Percentiles rank a stretch among this genome's conserved stretches.
These are phyloP conservation scores for Arremon brunneinucha DNA, from an alignment of 2,797 vertebrate species.

Conservation along the genomic window DNA sequence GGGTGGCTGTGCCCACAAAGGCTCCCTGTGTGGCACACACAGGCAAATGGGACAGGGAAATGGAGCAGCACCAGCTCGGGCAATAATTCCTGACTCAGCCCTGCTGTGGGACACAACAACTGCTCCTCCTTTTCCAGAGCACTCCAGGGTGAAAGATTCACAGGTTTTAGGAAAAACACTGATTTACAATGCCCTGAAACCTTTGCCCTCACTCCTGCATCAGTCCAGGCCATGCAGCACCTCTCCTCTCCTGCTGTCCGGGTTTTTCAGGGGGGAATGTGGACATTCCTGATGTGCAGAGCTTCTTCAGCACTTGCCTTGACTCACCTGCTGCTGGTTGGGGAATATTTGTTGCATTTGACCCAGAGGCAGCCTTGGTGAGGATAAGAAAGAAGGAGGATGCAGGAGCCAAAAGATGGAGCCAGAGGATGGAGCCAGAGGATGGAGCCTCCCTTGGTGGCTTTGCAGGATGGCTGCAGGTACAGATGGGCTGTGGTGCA, in stretches of 20 bases:
- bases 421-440: not conserved
- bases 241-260: not conserved
- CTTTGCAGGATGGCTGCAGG: not conserved
- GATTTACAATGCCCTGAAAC: not conserved
- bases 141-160: not conserved
- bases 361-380: not conserved
- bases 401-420: not conserved
- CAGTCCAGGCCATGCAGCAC: not conserved
- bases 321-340: not conserved
- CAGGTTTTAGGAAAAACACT: not conserved
- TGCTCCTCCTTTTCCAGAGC: not conserved
- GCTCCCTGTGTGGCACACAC: accelerated
- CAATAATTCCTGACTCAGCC: not conserved
- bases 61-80: not conserved
- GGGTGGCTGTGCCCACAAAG: not conserved
- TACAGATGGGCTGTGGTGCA: not conserved
- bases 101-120: accelerated
- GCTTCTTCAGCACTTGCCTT: not conserved
- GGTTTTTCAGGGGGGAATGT: not conserved
- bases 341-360: not conserved
- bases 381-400: not conserved
- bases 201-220: not conserved
- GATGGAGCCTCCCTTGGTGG: not conserved
- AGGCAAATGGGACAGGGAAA: not conserved
- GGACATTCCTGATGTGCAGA: not conserved